These are phyloP conservation scores for Podargus strigoides DNA, from an alignment of 2,797 vertebrate genomes.

Conservation along the genomic window DNA sequence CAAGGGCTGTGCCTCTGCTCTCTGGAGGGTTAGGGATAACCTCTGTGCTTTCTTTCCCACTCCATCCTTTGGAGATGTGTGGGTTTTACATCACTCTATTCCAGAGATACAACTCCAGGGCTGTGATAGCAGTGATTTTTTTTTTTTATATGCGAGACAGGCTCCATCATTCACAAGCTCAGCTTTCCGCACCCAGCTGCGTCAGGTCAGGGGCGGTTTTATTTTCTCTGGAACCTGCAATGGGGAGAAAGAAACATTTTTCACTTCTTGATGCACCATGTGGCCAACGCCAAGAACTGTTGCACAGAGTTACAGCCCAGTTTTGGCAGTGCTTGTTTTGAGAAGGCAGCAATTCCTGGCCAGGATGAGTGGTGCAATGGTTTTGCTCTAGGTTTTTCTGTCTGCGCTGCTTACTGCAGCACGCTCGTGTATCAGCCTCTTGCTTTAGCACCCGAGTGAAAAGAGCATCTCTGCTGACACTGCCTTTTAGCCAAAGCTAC, in stretches of 20 bases:
- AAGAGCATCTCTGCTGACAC: not conserved
- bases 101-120: not conserved
- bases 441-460: not conserved
- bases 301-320: not conserved
- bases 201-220: not conserved
- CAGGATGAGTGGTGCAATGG: not conserved
- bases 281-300: not conserved
- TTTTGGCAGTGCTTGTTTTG: not conserved
- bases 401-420: not conserved
- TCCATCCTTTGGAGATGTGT: not conserved
- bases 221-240: not conserved
- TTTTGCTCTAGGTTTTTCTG: not conserved
- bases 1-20: not conserved
- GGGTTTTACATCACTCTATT: not conserved
- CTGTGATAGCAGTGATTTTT: not conserved
- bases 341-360: not conserved
- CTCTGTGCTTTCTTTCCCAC: not conserved
- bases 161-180: not conserved
- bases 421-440: rapidly evolving
- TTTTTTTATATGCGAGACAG: rapidly evolving
- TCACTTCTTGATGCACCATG: not conserved
- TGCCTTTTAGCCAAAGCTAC: not conserved
- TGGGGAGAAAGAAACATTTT: not conserved
- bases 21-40: rapidly evolving
- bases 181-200: not conserved